phyloP scores from a whole-genome alignment of 2,888 invertebrate genomes.

The Anorthoa munda region DNA sequence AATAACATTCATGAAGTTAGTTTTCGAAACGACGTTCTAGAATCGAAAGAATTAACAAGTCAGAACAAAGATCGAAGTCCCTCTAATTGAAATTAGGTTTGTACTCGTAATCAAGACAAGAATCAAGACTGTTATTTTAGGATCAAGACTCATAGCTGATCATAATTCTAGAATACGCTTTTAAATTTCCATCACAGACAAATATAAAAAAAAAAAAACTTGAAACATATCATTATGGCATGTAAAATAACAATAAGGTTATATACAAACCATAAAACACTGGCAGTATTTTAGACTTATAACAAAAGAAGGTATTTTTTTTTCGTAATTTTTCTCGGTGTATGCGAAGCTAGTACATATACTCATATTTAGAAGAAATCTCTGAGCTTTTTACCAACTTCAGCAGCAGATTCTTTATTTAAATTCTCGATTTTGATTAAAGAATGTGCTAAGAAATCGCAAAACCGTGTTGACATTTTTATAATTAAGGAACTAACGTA shows the following conservation, averaged over 20 bases:
- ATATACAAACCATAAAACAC: neutral
- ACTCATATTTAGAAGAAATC: too few species aligned
- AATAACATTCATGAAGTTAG: neutral
- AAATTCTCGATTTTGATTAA: too few species aligned
- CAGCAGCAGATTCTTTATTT: too few species aligned
- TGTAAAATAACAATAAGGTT: too few species aligned
- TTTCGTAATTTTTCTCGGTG: neutral
- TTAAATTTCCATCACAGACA: neutral
- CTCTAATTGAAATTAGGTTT: neutral
- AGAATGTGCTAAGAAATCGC: too few species aligned
- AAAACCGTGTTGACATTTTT: too few species aligned
- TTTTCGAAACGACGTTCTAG: neutral
- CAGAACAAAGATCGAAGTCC: neutral
- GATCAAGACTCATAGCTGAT: neutral
- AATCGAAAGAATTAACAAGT: neutral
- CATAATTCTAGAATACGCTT: neutral
- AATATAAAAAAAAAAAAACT: neutral
- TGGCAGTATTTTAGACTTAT: neutral
- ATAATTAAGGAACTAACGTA: neutral
- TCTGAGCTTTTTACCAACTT: too few species aligned
- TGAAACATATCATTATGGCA: neutral
- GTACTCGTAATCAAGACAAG: too few species aligned
- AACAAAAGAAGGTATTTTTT: neutral
- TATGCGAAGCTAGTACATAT: neutral
- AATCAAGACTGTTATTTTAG: neutral